phyloP scores from a whole-genome alignment of 30 jellyfish, hydroid and myxozoan species.

The Aurelia sp. region DNA sequence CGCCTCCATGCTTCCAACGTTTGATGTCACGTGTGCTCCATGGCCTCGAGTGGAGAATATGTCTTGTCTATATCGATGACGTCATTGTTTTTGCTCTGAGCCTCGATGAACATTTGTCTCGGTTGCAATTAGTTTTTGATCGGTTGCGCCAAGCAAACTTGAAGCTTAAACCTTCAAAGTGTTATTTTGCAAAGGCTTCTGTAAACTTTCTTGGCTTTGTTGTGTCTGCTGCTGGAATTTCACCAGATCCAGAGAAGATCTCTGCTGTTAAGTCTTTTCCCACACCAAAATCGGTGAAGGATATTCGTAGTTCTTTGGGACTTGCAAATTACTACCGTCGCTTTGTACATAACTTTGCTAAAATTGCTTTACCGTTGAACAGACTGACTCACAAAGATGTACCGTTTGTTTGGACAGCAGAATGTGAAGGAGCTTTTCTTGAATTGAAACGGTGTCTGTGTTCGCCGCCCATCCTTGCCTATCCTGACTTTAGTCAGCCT shows the following conservation, averaged over 20 bases:
- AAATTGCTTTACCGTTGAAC: neutral
- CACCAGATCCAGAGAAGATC: constrained; percentile 59
- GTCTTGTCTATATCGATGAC: constrained; percentile 53
- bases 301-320: constrained; percentile 19
- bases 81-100: constrained; percentile 35
- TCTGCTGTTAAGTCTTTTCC: constrained; percentile 18
- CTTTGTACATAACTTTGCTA: constrained; percentile 32
- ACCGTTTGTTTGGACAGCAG: no score
- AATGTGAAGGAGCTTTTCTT: constrained; percentile 29
- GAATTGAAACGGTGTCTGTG: constrained; percentile 10
- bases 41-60: constrained; percentile 49
- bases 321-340: constrained; percentile 43
- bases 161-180: constrained; percentile 59
- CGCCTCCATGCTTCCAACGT: constrained; percentile 66
- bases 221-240: constrained; percentile 60
- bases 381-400: no score
- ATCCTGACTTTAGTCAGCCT: constrained; percentile 48
- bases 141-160: constrained; percentile 62
- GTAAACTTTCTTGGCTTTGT: constrained; percentile 64
- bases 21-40: constrained; percentile 15
- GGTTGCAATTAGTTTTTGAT: constrained; percentile 30
- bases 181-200: constrained; percentile 41
- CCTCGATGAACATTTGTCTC: constrained; percentile 45
- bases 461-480: constrained; percentile 51
- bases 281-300: constrained; percentile 34